Conservation (phyloP, 2,113 vertebrate genomes). For the Ivindomyrus marchei region DNA sequence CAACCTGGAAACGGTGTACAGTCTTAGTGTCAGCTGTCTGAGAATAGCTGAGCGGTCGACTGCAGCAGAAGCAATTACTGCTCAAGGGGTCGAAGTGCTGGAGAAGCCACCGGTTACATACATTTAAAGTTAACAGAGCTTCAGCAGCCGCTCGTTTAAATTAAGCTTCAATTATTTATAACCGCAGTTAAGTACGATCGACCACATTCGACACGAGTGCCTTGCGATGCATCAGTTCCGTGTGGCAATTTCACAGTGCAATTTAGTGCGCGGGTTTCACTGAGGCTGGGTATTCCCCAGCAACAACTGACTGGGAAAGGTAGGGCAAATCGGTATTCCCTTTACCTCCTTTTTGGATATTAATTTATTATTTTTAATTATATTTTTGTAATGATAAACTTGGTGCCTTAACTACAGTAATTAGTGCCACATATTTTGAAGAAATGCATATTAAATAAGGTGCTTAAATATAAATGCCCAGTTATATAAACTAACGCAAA, state of each 20-base stretch:
- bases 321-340: neutral
- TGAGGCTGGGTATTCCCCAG: neutral
- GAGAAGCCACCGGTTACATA: neutral
- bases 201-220: neutral
- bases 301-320: neutral
- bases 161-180: neutral
- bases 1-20: neutral
- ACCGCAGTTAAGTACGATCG: neutral
- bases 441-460: neutral
- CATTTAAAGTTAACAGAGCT: neutral
- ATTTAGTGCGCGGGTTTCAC: neutral
- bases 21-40: neutral
- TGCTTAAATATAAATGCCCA: neutral
- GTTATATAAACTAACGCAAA: neutral
- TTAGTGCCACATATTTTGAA: neutral
- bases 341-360: neutral
- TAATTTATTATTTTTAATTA: neutral
- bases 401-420: neutral
- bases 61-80: neutral
- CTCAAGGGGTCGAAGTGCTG: neutral
- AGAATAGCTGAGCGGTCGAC: neutral
- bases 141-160: neutral
- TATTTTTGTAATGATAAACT: neutral
- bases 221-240: neutral
- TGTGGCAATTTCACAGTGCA: neutral